These are phyloP conservation scores for Valencia hispanica DNA, from an alignment of 2,797 vertebrate genomes.

Conservation along the genomic window DNA sequence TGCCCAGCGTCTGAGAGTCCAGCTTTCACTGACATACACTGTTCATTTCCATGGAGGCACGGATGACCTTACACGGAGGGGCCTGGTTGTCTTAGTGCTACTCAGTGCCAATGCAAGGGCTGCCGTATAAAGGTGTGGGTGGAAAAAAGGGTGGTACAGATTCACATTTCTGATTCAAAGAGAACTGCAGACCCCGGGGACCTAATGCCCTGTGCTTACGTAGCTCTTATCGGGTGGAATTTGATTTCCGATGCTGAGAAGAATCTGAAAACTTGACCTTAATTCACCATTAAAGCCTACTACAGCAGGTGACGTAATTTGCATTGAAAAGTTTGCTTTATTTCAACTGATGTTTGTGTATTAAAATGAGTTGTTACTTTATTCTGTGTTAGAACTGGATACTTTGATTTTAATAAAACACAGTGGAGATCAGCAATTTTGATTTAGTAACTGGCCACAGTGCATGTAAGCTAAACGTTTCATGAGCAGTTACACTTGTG, in stretches of 20 bases:
- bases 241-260: conserved; percentile 34
- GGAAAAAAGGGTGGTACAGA: conserved; percentile 35
- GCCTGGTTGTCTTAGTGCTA: neutral
- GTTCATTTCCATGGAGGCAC: conserved; percentile 15
- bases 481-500: neutral
- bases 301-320: conserved; percentile 36
- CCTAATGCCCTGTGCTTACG: conserved; percentile 21
- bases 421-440: conserved; percentile 32
- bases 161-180: conserved; percentile 42
- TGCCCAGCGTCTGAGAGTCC: conserved; percentile 78
- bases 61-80: neutral
- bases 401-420: conserved; percentile 10
- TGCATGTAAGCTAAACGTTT: conserved; percentile 2
- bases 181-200: conserved; percentile 27
- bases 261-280: conserved; percentile 33
- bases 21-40: conserved; percentile 1
- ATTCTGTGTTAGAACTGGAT: conserved; percentile 15
- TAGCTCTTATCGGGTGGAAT: conserved; percentile 18
- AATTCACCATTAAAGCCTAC: conserved; percentile 74
- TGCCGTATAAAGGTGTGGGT: neutral
- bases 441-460: conserved; percentile 21
- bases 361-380: conserved; percentile 37
- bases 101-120: conserved; percentile 26
- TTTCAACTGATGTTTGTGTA: conserved; percentile 29
- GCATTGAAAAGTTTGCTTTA: conserved; percentile 38